Evolutionary conservation across 2,113 vertebrate species (phyloP), one percentile per base, ranked within the genome.

Genomic region (Syngnathus floridae): DNA sequence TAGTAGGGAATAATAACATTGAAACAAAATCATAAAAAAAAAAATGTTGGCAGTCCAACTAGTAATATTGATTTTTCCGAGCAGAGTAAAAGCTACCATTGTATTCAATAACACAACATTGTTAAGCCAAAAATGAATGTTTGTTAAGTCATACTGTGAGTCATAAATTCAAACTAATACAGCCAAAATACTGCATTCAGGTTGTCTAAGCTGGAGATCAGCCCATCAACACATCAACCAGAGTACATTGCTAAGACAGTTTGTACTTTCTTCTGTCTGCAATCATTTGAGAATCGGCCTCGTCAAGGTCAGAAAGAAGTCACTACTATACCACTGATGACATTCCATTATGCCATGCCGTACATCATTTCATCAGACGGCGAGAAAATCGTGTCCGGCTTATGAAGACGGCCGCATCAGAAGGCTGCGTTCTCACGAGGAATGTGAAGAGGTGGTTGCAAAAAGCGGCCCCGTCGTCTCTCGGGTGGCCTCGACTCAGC

Each of bases 201-300:
- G 12, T 14, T 13, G 13, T 45, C 12, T 45, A 1, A 45, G 11
- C 9, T 14, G 41, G 41, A 43, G 41, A 43, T 43, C 41, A 13
- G 41, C 4, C 11, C 41, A 43, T 6, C 10, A 5, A 48, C 17
- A 17, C 17, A 17, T 1, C 7, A 49, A 49, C 48, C 8, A 1
- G 45, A 16, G 19, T 49, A 6, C 48, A 21, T 49, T 1, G 7
- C 5, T n/a, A 2, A 19, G 17, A 21, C 5, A 49, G 5, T 49
- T 49, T 19, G 6, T n/a, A 49, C 48, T 49, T 49, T 17, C 45
- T 31, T 17, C 45, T 49, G 48, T 74, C 46, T 69, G 71, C 67
- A 67, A 70, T 82, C 76, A 73, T 86, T 66, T 79, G 82, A 82
- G 82, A 84, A 71, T 78, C 86, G 84, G 88, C 87, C 81, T 89